phyloP scores from a whole-genome alignment of 1,140 invertebrate species.

The Panagrolaimus sp. region DNA sequence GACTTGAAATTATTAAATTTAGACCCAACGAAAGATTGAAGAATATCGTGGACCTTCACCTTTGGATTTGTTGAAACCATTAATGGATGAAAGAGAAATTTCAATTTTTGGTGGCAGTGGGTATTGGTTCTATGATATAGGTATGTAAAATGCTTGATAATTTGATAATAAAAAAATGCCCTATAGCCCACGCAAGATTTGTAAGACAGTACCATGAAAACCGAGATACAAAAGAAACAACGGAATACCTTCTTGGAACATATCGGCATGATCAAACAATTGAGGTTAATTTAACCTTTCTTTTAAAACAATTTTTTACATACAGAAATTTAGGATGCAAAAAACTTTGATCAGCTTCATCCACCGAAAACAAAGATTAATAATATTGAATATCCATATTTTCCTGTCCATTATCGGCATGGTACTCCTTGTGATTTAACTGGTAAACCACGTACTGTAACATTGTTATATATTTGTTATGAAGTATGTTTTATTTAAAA shows the following conservation, averaged over 20 bases:
- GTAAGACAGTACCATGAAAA: neutral
- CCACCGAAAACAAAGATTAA: neutral
- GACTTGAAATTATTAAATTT: neutral
- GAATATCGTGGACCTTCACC: neutral
- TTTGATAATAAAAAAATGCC: too few species aligned
- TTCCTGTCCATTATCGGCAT: conserved; percentile 3
- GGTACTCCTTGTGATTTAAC: conserved; percentile 4
- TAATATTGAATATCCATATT: conserved; percentile 6
- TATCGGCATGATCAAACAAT: conserved; percentile 2
- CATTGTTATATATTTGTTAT: conserved; percentile 9
- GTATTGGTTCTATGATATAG: conserved; percentile 9
- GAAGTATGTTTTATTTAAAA: neutral
- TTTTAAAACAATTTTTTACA: neutral
- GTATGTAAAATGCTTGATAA: too few species aligned
- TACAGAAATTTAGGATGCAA: conserved; percentile 1
- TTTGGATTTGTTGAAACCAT: neutral
- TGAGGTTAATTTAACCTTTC: neutral
- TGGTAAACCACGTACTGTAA: neutral
- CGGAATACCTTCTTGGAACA: neutral
- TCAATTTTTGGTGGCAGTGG: neutral
- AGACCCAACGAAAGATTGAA: neutral
- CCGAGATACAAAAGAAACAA: neutral
- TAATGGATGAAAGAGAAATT: neutral
- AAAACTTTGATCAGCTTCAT: conserved; percentile 1
- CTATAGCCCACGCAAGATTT: neutral